phyloP scores from a whole-genome alignment of 2,888 invertebrate genomes.

The Stenurella melanura region DNA sequence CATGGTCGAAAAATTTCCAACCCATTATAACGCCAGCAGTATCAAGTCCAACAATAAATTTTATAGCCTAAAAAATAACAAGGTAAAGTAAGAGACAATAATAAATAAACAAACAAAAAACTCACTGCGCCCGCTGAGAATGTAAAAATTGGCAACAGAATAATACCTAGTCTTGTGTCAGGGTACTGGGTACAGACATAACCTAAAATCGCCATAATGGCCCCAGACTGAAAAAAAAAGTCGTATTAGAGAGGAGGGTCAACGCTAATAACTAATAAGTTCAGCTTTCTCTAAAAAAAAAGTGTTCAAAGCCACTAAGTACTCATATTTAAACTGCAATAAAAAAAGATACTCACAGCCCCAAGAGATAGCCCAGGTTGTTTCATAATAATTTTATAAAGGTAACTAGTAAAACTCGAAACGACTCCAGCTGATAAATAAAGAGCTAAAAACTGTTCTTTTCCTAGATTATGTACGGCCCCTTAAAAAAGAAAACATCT shows the following conservation, averaged over 20 bases:
- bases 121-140: conserved; percentile 91
- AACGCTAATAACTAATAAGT: no score
- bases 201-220: conserved; percentile 92
- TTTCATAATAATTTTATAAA: conserved; percentile 83
- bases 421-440: conserved; percentile 92
- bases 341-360: conserved; percentile 82
- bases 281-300: no score
- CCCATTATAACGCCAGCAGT: conserved; percentile 86
- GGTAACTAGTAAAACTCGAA: conserved; percentile 89
- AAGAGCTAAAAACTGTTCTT: conserved; percentile 93
- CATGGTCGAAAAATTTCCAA: conserved; percentile 97
- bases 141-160: conserved; percentile 91
- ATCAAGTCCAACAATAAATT: conserved; percentile 90
- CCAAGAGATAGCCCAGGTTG: conserved; percentile 90
- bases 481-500: conserved; percentile 72
- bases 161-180: conserved; percentile 89
- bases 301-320: no score
- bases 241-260: background rate
- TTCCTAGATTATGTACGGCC: conserved; percentile 85
- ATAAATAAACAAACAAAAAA: conserved; percentile 53
- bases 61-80: conserved; percentile 82
- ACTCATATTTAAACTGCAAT: conserved; percentile 30
- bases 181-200: conserved; percentile 93
- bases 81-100: conserved; percentile 26
- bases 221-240: conserved; percentile 86